Base-by-base conservation (phyloP, 1,140 invertebrate species). In the Rhyacophila brunnea region DNA sequence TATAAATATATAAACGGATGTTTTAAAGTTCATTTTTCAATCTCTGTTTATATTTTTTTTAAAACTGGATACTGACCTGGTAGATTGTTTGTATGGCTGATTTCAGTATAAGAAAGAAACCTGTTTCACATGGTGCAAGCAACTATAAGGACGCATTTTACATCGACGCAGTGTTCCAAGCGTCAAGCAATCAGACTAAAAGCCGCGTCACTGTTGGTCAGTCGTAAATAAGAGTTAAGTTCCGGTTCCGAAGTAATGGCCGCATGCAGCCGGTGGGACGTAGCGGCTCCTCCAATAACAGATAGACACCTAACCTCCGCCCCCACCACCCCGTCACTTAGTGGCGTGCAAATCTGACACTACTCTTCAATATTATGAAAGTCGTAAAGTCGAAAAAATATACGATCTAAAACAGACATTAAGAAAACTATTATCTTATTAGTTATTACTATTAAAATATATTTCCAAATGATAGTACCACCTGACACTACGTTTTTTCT, bases 151-250 rank as follows among this genome's bases (percentile, higher is more conserved):
- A 28, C 23, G 23, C 23, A n/a, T n/a, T n/a, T 43, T 6, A 18
- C 11, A 45, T 63, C 56, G 56, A 28, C 61, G 61, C 61, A 58
- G 19, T 23, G 38, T 7, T 45, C 43, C 23, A 34, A 44, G n/a
- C 56, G 45, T 49, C 56, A 58, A 59, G 56, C 61, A 64, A 64
- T 64, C 61, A 64, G 57, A 35, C 61, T 64, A 64, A 64, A 64
- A 64, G 61, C 56, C 61, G 61, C 61, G 61, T 64, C 61, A 64
- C 56, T 59, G 57, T 57, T 64, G 61, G 61, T 64, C 61, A 64
- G 61, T 64, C 61, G 61, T 64, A 64, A 64, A 64, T 59, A 64
- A 64, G 61, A 64, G 57, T 64, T 64, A 59, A 64, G 51, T 58
- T 58, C 61, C 56, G 56, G 23, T 46, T 50, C 52, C 50, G 45